These are phyloP conservation scores for Conomelus anceps DNA, from an alignment of 2,888 invertebrate genomes.

Conservation along the genomic window DNA sequence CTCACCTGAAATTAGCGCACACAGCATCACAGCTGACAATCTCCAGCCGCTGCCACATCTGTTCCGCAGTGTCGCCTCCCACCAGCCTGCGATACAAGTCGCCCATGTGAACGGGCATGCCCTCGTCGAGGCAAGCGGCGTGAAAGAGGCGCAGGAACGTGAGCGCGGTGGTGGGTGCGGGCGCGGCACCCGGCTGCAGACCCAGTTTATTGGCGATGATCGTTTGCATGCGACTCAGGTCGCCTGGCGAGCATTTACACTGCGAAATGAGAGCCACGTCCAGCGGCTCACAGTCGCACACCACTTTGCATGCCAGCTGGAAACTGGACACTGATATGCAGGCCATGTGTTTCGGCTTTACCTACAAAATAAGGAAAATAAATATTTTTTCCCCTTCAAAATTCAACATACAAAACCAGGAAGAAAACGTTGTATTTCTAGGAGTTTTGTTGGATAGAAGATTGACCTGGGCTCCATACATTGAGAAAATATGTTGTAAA, in stretches of 20 bases:
- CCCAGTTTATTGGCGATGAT: constrained; percentile 73
- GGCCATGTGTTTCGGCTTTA: constrained; percentile 73
- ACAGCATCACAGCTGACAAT: constrained; percentile 67
- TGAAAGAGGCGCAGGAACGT: constrained; percentile 63
- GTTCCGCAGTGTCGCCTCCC: constrained; percentile 51
- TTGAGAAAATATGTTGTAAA: too few species aligned
- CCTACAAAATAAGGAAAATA: constrained; percentile 42
- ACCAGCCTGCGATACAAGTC: constrained; percentile 54
- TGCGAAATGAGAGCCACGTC: constrained; percentile 63
- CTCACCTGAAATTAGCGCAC: constrained; percentile 54
- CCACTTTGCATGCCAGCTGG: constrained; percentile 69
- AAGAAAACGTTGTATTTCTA: too few species aligned
- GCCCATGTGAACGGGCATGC: constrained; percentile 63
- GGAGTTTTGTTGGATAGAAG: too few species aligned
- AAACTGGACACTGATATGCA: constrained; percentile 83
- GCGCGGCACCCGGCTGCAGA: constrained; percentile 44
- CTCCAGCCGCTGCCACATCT: constrained; percentile 62
- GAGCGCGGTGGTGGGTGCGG: constrained; percentile 55
- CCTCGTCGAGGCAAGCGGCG: constrained; percentile 55
- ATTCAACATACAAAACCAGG: too few species aligned
- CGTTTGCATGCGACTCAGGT: constrained; percentile 78
- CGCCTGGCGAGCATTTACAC: constrained; percentile 77
- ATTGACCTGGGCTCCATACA: too few species aligned
- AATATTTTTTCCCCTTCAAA: too few species aligned
- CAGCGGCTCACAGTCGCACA: constrained; percentile 38